Percentiles rank a stretch among this genome's conserved stretches.
phyloP scores from a whole-genome alignment of 2,797 vertebrate species.

The Eleutherodactylus coqui region DNA sequence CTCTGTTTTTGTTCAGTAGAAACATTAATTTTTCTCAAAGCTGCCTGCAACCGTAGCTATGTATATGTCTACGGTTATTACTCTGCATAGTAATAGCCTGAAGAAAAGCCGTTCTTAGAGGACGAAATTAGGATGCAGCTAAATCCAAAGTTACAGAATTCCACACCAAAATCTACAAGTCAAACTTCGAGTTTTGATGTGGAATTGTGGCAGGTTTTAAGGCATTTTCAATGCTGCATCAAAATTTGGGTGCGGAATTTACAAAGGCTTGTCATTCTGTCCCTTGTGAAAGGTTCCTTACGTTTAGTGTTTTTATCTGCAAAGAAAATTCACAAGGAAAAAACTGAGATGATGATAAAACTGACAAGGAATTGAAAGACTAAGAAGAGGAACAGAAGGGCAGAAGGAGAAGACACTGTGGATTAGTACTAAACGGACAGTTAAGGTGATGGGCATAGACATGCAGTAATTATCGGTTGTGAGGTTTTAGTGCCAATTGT shows the following conservation, averaged over 20 bases:
- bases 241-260: too few species aligned
- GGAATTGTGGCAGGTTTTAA: too few species aligned
- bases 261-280: too few species aligned
- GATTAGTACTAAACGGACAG: neutral
- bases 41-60: constrained; percentile 29
- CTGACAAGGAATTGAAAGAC: neutral
- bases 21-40: constrained; percentile 45
- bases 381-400: neutral
- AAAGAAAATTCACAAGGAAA: neutral
- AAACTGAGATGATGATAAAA: neutral
- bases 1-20: constrained; percentile 31
- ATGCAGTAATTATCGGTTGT: neutral
- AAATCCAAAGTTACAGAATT: too few species aligned
- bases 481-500: neutral
- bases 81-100: constrained; percentile 13
- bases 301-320: constrained; percentile 3
- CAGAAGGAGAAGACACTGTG: neutral
- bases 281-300: too few species aligned
- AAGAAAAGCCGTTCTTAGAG: constrained; percentile 22
- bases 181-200: too few species aligned
- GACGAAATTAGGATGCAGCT: too few species aligned
- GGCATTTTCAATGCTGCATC: too few species aligned
- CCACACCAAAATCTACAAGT: too few species aligned
- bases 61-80: constrained; percentile 16
- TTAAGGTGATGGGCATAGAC: neutral